phyloP scores from a whole-genome alignment of 2,797 vertebrate genomes.

The Rhynchonycteris naso region DNA sequence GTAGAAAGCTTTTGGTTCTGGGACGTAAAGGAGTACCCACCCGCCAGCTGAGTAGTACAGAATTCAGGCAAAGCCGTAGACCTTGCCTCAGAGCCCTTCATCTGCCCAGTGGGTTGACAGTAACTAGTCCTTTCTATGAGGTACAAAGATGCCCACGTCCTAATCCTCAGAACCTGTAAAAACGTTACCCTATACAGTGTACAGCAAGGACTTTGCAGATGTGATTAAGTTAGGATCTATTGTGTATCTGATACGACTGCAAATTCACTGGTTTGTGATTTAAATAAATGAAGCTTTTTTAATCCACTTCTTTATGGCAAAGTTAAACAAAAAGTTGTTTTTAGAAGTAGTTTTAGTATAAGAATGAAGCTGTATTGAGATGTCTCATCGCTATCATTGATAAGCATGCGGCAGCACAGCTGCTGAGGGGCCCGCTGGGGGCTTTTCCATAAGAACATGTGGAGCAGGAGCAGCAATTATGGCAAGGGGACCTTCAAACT shows the following conservation, averaged over 20 bases:
- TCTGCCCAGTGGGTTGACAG: not conserved
- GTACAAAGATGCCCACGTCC: not conserved
- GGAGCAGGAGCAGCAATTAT: not conserved
- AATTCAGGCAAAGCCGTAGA: conserved; percentile 9
- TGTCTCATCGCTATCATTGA: not conserved
- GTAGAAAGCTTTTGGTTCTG: conserved; percentile 19
- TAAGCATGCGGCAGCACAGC: no score
- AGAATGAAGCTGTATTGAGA: not conserved
- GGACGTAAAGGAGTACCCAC: not conserved
- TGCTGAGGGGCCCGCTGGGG: not conserved
- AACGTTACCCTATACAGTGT: not conserved
- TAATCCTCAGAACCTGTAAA: not conserved
- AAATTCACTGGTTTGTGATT: not conserved
- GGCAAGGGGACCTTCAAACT: not conserved
- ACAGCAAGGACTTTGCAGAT: not conserved
- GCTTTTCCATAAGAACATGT: not conserved
- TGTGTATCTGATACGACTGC: not conserved
- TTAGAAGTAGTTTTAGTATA: not conserved
- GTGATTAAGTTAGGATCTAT: not conserved
- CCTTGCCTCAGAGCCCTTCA: not conserved
- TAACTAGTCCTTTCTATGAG: not conserved
- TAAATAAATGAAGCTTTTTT: not conserved
- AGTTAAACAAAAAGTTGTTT: not conserved
- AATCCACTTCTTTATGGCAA: not conserved
- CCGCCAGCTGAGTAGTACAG: not conserved